Evolutionary conservation across 2,888 invertebrate genomes (phyloP), one percentile per base, ranked within the genome.

Genomic region (Drosophila anomelani): DNA sequence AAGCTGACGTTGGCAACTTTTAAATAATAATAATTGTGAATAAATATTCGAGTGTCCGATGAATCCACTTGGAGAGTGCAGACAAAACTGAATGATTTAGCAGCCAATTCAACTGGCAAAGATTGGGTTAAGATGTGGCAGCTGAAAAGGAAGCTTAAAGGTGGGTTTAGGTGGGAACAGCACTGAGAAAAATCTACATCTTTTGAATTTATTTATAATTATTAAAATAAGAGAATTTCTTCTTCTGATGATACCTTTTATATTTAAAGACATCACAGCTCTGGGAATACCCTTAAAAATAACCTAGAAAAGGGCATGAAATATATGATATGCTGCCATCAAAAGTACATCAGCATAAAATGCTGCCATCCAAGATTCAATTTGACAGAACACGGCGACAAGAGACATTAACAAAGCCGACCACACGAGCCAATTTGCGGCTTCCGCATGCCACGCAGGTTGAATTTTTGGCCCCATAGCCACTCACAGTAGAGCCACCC

Each of bases 391-490:
- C 39, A 29, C 39, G 32, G 51, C 58, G 32, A 53, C 53, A 53
- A 26, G 34, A 67, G 59, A 32, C 60, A 41, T 54, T 61, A 49
- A 68, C 68, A 68, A 61, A 38, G 54, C 38, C 46, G 60, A 60
- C 55, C 69, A 64, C 69, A 79, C 67, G 63, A 73, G 75, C 80
- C 80, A 81, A 81, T 81, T 76, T 81, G 82, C 54, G 79, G 82
- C 70, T 58, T 44, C 38, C 49, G 69, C 69, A 66, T 61, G 77
- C 51, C 56, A 66, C 66, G 47, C 74, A 62, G 61, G 61, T 53
- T 43, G 46, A 44, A 51, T 78, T 43, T 53, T 70, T 23, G 53
- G 67, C 77, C 34, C 54, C 32, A 23, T 23, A 38, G 36, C 58
- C 51, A 67, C 46, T 66, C 41, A 44, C 41, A 44, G 49, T 49